These are phyloP conservation scores for Crematogaster levior DNA, from an alignment of 2,888 invertebrate genomes.

Conservation along the genomic window DNA sequence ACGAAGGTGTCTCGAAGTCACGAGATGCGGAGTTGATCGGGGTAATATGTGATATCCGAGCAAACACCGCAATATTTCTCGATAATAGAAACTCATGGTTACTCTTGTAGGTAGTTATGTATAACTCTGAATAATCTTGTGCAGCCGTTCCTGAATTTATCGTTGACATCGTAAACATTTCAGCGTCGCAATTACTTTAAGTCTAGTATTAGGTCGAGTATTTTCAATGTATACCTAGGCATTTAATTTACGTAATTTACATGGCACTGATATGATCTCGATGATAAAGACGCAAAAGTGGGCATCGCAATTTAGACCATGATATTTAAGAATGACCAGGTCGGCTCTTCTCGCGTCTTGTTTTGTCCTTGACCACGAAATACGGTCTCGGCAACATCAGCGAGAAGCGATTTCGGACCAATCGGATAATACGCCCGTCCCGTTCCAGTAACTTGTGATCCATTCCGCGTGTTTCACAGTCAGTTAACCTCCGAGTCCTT, in stretches of 20 bases:
- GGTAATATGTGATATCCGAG: background rate
- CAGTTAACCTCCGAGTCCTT: constrained; percentile 51
- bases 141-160: background rate
- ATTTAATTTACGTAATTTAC: background rate
- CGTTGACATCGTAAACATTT: background rate
- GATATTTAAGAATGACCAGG: background rate
- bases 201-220: background rate
- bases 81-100: background rate
- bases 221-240: background rate
- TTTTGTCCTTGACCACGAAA: constrained; percentile 31
- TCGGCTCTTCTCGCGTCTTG: background rate
- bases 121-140: background rate
- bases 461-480: constrained; percentile 55
- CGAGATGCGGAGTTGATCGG: constrained; percentile 13
- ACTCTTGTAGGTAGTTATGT: background rate
- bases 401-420: constrained; percentile 18
- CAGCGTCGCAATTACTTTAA: background rate
- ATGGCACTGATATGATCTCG: background rate
- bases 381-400: constrained; percentile 7
- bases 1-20: constrained; percentile 7
- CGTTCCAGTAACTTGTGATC: constrained; percentile 49
- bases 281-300: background rate
- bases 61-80: background rate
- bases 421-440: background rate
- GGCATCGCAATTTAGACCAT: background rate